Base-by-base conservation (phyloP, 2,888 invertebrate species). In the Alitta virens region DNA sequence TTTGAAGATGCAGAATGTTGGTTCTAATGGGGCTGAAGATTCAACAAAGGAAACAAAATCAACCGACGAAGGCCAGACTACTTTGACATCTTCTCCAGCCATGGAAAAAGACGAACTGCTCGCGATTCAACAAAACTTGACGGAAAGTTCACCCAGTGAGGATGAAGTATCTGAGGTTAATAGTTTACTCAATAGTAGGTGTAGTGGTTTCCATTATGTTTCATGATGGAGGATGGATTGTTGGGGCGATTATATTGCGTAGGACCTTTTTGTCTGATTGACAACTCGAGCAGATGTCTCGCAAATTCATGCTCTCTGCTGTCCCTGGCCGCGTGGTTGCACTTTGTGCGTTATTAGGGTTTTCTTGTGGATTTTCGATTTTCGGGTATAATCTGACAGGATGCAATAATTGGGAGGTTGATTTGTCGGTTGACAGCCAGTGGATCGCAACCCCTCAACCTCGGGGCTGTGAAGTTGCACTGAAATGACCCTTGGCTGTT, bases 111-210 rank as follows among this genome's bases (percentile, higher is more conserved):
- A 68, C 64, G 67, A 63, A 60, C 67, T 68, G 65, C 56, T 64
- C 46, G 62, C 71, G 83, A 51, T 56, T 27, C 64, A 53, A 25
- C 89, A 90, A 82, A 90, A 90, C 86, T 91, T 89, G 87, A 91
- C 91, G 85, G 93, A 93, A 87, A 89, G 93, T 84, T 94, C 94
- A 80, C 94, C 92, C 86, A 94, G 93, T 84, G 94, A 94, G 85
- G 94, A 94, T 84, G 94, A 94, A 85, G 92, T 92, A 83, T 94
- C 93, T 80, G 94, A 94, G 92, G 94, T 94, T 89, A 88, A 85
- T 52, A 58, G 14, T 16, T 46, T n/a, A n/a, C n/a, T 18, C 46
- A 5, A 46, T 7, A 46, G 18, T 33, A 33, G 33, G 26, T 49
- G 27, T 57, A 57, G 18, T 18, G 21, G 7, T 33, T 33, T 33